A percentile compares a stretch with the other conserved stretches of the same genome.
Evolutionary conservation across 1,140 invertebrate species (phyloP).

Genomic region (Grapholita molesta): DNA sequence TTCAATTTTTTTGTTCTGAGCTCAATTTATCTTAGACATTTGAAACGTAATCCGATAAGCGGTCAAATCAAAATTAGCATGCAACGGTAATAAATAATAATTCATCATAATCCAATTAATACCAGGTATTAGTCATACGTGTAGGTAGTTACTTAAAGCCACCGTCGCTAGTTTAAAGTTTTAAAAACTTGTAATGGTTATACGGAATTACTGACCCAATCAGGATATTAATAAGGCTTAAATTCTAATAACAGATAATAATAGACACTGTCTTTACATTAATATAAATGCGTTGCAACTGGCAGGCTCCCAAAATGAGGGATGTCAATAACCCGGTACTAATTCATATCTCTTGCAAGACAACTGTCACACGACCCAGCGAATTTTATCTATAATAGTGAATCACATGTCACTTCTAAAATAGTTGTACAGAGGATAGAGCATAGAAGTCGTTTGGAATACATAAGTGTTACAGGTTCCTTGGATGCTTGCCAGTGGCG

Average conservation of each 20-base stretch:
- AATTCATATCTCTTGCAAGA: background rate
- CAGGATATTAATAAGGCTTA: background rate
- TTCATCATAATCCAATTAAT: conserved; percentile 3
- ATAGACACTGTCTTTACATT: background rate
- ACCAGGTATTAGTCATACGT: background rate
- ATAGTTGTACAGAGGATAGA: background rate
- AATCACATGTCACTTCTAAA: background rate
- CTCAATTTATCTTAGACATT: background rate
- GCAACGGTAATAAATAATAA: background rate
- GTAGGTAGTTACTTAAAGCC: background rate
- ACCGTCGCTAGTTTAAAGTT: background rate
- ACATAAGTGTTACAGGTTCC: background rate
- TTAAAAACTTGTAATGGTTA: background rate
- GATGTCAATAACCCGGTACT: conserved; percentile 22
- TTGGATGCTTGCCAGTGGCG: background rate
- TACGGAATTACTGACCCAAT: background rate
- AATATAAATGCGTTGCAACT: background rate
- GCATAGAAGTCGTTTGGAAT: background rate
- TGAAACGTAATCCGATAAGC: background rate
- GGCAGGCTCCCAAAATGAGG: conserved; percentile 17
- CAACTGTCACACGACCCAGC: no score
- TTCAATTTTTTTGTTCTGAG: no score
- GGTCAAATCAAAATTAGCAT: background rate
- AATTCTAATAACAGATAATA: background rate
- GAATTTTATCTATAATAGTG: background rate